Evolutionary conservation across 2,888 invertebrate genomes (phyloP).

Genomic region (Oscheius myriophilus): DNA sequence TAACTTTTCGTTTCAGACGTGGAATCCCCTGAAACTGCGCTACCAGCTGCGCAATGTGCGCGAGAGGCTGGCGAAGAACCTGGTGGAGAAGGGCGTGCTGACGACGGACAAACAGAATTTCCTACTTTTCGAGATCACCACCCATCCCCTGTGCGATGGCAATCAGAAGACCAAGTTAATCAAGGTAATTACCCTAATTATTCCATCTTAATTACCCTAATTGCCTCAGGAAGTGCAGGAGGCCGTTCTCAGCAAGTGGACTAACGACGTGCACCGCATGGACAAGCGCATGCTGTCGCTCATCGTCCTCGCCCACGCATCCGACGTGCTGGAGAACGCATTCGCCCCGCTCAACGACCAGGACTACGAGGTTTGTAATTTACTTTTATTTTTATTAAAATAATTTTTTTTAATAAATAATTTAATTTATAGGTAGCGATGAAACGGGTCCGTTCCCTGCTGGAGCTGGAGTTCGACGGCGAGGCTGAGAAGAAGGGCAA

Average conservation of each 20-base stretch:
- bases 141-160: conserved; percentile 96
- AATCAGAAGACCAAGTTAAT: conserved; percentile 93
- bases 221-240: conserved; percentile 82
- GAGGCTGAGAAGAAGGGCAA: conserved; percentile 83
- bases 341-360: conserved; percentile 86
- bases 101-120: conserved; percentile 79
- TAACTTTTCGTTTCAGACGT: conserved; percentile 76
- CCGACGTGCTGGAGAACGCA: conserved; percentile 98
- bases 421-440: conserved; percentile 80
- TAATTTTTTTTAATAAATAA: neutral
- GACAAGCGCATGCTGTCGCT: conserved; percentile 92
- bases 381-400: neutral
- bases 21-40: conserved; percentile 97
- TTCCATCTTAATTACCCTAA: neutral
- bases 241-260: conserved; percentile 91
- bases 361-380: conserved; percentile 61
- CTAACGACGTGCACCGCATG: conserved; percentile 96
- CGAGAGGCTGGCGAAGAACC: conserved; percentile 96
- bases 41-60: conserved; percentile 98
- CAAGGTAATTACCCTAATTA: conserved; percentile 75
- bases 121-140: conserved; percentile 99
- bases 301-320: conserved; percentile 93
- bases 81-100: conserved; percentile 85
- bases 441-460: conserved; percentile 91
- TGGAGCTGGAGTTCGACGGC: conserved; percentile 95